Percentiles rank a stretch among this genome's conserved stretches.
Evolutionary conservation across 2,888 invertebrate genomes (phyloP).

Genomic region (Scaptomyza polygonia): DNA sequence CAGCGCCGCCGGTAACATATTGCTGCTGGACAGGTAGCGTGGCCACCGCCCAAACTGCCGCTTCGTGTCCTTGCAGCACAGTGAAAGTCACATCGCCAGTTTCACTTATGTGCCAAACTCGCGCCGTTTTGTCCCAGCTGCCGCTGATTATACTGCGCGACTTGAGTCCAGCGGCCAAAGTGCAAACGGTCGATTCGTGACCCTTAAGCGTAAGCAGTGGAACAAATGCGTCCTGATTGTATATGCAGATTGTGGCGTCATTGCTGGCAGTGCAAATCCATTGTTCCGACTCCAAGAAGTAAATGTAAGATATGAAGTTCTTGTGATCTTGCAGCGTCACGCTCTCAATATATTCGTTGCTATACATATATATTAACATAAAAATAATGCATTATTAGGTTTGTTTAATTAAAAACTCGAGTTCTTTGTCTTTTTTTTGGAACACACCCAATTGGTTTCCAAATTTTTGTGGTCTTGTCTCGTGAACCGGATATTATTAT

Average conservation of each 20-base stretch:
- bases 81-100: conserved; percentile 85
- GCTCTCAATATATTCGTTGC: conserved; percentile 87
- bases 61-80: conserved; percentile 89
- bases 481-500: conserved; percentile 94
- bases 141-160: conserved; percentile 90
- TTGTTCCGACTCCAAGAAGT: conserved; percentile 90
- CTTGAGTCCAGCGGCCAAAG: conserved; percentile 84
- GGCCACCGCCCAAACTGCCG: conserved; percentile 94
- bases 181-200: conserved; percentile 87
- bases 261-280: conserved; percentile 95
- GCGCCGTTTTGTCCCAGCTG: conserved; percentile 96
- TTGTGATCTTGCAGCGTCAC: conserved; percentile 91
- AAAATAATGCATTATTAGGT: neutral
- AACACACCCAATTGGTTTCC: conserved; percentile 90
- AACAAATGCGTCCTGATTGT: conserved; percentile 88
- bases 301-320: conserved; percentile 93
- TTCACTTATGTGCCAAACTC: conserved; percentile 90
- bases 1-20: conserved; percentile 94
- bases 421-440: conserved; percentile 2
- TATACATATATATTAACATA: conserved; percentile 75
- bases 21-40: conserved; percentile 81
- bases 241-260: conserved; percentile 93
- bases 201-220: conserved; percentile 90
- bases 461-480: conserved; percentile 94
- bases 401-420: neutral